Percentiles rank a stretch among this genome's conserved stretches.
phyloP scores from a whole-genome alignment of 1,140 invertebrate genomes.

The Nephila pilipes region DNA sequence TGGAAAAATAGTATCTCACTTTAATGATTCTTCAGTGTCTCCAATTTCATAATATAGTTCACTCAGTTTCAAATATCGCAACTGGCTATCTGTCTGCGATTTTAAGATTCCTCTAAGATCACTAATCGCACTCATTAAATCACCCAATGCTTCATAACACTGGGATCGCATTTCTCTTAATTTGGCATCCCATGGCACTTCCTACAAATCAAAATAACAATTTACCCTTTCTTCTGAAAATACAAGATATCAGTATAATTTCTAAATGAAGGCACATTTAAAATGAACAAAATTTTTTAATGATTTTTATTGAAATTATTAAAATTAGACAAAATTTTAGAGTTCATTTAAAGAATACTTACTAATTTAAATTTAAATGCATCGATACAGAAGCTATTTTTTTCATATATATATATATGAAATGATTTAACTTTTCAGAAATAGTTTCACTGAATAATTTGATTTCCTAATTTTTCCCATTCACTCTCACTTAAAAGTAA shows the following conservation, averaged over 20 bases:
- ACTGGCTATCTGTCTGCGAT: conserved; percentile 94
- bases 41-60: conserved; percentile 93
- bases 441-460: too few relatives aligned
- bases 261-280: too few relatives aligned
- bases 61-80: conserved; percentile 92
- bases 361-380: too few relatives aligned
- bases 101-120: conserved; percentile 95
- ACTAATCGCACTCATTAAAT: conserved; percentile 92
- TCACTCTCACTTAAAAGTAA: too few relatives aligned
- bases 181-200: conserved; percentile 92
- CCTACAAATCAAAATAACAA: conserved; percentile 80
- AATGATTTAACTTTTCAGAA: too few relatives aligned
- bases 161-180: conserved; percentile 93
- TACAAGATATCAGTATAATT: too few relatives aligned
- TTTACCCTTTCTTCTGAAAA: neutral
- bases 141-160: conserved; percentile 89
- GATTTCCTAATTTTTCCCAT: too few relatives aligned
- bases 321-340: neutral
- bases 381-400: too few relatives aligned
- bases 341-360: too few relatives aligned
- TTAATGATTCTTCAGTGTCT: conserved; percentile 93
- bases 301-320: too few relatives aligned
- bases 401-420: too few relatives aligned
- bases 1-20: conserved; percentile 85
- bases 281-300: too few relatives aligned